Evolutionary conservation across 2,113 vertebrate genomes (phyloP).

Genomic region (Pachycephala philippinensis): DNA sequence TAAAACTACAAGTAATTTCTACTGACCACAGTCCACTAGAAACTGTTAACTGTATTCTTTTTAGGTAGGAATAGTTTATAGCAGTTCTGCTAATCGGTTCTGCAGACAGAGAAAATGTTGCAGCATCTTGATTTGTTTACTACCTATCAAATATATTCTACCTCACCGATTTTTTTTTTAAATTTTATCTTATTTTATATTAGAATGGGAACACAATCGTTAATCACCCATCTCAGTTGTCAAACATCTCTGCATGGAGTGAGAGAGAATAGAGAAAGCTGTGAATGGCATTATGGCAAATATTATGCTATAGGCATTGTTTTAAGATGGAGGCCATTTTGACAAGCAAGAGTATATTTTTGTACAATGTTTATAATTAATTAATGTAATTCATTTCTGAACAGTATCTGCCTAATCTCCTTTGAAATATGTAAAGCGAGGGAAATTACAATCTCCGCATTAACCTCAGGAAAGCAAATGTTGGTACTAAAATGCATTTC

Average conservation of each 20-base stretch:
- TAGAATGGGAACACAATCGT: not conserved
- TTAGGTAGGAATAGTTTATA: not conserved
- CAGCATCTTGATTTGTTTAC: not conserved
- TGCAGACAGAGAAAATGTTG: not conserved
- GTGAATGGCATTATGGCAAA: not conserved
- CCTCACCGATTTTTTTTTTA: not conserved
- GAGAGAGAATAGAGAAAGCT: not conserved
- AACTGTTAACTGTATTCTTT: not conserved
- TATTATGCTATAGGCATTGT: not conserved
- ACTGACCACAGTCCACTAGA: not conserved
- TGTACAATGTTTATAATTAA: not conserved
- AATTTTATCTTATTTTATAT: not conserved
- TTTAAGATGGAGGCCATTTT: not conserved
- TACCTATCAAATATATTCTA: not conserved
- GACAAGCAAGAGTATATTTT: not conserved
- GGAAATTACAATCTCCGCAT: not conserved
- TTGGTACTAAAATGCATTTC: not conserved
- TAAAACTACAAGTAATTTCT: constrained; percentile 30
- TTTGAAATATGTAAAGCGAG: not conserved
- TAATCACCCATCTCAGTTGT: not conserved
- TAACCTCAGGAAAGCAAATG: not conserved
- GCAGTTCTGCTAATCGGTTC: not conserved
- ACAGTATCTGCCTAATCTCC: not conserved
- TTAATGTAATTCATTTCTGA: not conserved
- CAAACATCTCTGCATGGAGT: not conserved